phyloP scores from a whole-genome alignment of 2,113 vertebrate genomes.

The Ptilonorhynchus violaceus region DNA sequence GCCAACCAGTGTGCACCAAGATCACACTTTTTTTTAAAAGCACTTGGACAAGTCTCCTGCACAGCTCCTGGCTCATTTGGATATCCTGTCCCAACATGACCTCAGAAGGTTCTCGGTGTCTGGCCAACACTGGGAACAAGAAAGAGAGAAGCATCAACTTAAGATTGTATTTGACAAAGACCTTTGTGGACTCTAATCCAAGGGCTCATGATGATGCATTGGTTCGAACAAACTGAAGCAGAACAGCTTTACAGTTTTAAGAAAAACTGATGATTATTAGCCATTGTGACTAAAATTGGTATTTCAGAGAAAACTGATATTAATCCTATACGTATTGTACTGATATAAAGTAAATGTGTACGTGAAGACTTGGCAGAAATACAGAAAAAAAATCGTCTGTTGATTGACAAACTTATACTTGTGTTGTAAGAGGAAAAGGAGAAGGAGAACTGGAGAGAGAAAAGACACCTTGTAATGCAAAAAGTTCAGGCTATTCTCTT shows the following conservation, averaged over 20 bases:
- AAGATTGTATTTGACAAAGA: neutral
- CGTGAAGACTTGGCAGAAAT: neutral
- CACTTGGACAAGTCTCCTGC: neutral
- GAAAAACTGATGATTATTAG: neutral
- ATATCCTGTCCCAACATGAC: neutral
- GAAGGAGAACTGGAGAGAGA: neutral
- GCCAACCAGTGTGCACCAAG: neutral
- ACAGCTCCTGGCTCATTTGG: neutral
- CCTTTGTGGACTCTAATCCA: neutral
- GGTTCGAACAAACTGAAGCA: neutral
- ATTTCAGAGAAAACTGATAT: neutral
- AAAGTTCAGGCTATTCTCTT: neutral
- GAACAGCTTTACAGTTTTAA: neutral
- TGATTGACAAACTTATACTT: neutral
- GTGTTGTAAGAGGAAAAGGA: neutral
- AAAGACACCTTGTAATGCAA: neutral
- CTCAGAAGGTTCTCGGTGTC: neutral
- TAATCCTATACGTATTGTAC: neutral
- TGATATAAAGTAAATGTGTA: neutral
- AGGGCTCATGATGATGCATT: neutral
- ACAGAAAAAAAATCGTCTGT: neutral
- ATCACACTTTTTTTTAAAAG: neutral
- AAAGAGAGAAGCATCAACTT: neutral
- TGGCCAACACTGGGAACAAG: neutral
- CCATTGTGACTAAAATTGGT: neutral